Conservation (phyloP, 2,888 invertebrate species). For the Mimachlamys varia region DNA sequence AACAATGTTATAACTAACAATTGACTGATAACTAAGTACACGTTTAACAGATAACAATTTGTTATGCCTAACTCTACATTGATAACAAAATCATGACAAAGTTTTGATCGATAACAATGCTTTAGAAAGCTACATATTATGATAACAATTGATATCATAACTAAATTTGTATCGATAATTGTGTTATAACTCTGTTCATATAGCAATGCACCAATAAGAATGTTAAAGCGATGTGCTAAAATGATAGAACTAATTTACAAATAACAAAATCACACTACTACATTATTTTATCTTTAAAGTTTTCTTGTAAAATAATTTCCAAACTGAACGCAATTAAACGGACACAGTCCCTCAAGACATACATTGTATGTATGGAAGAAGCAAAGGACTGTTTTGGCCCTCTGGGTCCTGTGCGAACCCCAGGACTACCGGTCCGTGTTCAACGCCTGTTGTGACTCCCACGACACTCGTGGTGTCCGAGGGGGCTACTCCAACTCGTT, state of each 20-base stretch:
- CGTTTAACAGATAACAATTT: too few species aligned
- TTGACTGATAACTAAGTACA: background rate
- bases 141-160: too few species aligned
- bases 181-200: background rate
- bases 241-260: too few species aligned
- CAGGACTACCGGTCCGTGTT: background rate
- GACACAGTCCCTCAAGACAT: background rate
- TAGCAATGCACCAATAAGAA: too few species aligned
- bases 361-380: background rate
- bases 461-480: background rate
- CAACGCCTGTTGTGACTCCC: background rate
- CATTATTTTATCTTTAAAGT: background rate
- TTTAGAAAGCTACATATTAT: too few species aligned
- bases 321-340: background rate
- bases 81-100: too few species aligned
- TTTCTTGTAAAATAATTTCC: background rate
- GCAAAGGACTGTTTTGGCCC: too few species aligned
- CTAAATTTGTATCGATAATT: background rate
- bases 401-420: too few species aligned
- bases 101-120: too few species aligned
- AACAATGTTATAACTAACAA: background rate
- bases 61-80: too few species aligned
- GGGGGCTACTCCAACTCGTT: background rate
- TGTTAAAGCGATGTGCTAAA: too few species aligned
- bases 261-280: too few species aligned